phyloP scores from a whole-genome alignment of 2,888 invertebrate species.

The Ormyrus nitidulus region DNA sequence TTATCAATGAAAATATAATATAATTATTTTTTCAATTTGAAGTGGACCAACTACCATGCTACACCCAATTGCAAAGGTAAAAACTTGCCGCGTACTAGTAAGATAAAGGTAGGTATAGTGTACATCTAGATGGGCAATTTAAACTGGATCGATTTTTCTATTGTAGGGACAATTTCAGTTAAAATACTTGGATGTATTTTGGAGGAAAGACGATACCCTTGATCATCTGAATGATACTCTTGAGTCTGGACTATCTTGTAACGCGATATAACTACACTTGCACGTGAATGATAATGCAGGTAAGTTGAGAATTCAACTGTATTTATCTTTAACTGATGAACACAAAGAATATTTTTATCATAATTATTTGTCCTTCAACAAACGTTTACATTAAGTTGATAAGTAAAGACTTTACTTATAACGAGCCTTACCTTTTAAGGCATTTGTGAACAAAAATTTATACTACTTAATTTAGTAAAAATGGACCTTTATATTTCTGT shows the following conservation, averaged over 20 bases:
- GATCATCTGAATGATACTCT: conserved; percentile 40
- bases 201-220: conserved; percentile 47
- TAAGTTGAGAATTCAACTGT: conserved; percentile 36
- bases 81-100: too few species aligned
- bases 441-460: too few species aligned
- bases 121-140: too few species aligned
- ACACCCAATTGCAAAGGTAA: too few species aligned
- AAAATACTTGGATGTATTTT: conserved; percentile 14
- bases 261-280: conserved; percentile 58
- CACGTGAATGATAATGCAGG: conserved; percentile 20
- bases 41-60: too few species aligned
- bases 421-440: too few species aligned
- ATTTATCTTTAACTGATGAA: conserved; percentile 21
- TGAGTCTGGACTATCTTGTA: conserved; percentile 56
- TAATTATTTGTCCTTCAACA: conserved; percentile 19
- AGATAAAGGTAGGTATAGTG: too few species aligned
- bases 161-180: conserved; percentile 12
- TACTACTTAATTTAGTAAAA: too few species aligned
- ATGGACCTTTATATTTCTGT: too few species aligned
- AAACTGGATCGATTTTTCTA: background rate
- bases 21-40: too few species aligned
- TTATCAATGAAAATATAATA: too few species aligned
- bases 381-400: conserved; percentile 12
- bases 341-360: conserved; percentile 33
- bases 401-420: background rate